These are phyloP conservation scores for Mizuhopecten yessoensis DNA, from an alignment of 1,140 invertebrate species.

Conservation along the genomic window DNA sequence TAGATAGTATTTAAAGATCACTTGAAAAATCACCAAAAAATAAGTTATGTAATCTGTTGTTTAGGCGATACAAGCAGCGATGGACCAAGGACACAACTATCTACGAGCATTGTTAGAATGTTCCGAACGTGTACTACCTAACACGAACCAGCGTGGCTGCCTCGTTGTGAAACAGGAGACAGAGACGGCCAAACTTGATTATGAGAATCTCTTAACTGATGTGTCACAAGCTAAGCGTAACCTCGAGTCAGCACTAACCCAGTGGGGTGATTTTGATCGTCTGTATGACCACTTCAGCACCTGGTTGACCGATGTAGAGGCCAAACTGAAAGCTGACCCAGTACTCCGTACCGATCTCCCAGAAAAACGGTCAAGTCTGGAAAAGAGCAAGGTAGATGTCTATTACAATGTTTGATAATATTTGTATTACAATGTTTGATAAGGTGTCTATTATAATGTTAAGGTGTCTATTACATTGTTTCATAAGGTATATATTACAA, in stretches of 20 bases:
- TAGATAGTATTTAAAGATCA: no score
- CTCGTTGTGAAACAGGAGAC: slow-evolving; percentile 76
- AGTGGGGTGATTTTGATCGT: slow-evolving; percentile 85
- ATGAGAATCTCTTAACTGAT: slow-evolving; percentile 79
- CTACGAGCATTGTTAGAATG: slow-evolving; percentile 75
- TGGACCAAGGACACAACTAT: slow-evolving; percentile 79
- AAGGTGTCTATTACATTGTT: no score
- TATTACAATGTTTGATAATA: no score
- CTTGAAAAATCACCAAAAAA: no score
- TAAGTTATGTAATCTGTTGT: background rate
- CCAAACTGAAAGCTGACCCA: slow-evolving; percentile 88
- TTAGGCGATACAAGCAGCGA: slow-evolving; percentile 78
- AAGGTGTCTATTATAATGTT: no score
- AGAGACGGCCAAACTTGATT: slow-evolving; percentile 75
- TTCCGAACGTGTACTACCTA: slow-evolving; percentile 78
- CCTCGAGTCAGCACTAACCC: slow-evolving; percentile 82
- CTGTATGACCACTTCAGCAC: slow-evolving; percentile 90
- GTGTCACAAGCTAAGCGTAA: slow-evolving; percentile 78
- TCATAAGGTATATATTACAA: no score
- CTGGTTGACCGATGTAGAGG: slow-evolving; percentile 95
- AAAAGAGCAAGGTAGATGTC: slow-evolving; percentile 90
- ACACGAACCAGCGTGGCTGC: slow-evolving; percentile 76
- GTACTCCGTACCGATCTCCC: slow-evolving; percentile 90
- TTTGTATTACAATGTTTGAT: no score
- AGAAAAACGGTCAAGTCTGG: slow-evolving; percentile 94